Evolutionary conservation across 1,140 invertebrate species (phyloP).

Genomic region (Micrasema longulum): DNA sequence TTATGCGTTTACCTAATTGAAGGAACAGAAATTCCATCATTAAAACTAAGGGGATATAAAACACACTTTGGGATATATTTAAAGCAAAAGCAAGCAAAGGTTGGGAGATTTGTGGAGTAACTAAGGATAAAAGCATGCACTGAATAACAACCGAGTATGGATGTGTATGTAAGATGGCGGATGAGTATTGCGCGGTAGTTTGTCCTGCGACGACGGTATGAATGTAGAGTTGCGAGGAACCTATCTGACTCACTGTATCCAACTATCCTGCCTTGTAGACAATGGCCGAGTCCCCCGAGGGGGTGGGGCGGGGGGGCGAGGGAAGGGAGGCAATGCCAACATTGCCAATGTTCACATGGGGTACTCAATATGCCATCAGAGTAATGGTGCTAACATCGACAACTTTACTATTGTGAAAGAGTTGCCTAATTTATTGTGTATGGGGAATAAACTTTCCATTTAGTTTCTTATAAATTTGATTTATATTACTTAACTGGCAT

Average conservation of each 20-base stretch:
- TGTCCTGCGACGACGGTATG: neutral
- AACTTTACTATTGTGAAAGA: slow-evolving; percentile 3
- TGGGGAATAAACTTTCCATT: slow-evolving; percentile 9
- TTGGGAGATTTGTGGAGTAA: slow-evolving; percentile 54
- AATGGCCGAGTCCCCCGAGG: slow-evolving; percentile 37
- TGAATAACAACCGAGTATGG: slow-evolving; percentile 25
- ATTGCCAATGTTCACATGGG: slow-evolving; percentile 21
- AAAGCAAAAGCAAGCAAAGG: slow-evolving; percentile 68
- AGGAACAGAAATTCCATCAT: slow-evolving; percentile 3
- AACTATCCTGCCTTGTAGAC: slow-evolving; percentile 53
- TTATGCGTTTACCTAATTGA: slow-evolving; percentile 16
- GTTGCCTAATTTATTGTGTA: slow-evolving; percentile 20
- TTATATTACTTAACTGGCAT: neutral
- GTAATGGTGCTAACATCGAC: slow-evolving; percentile 7
- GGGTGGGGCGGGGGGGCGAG: slow-evolving; percentile 30
- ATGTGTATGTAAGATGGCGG: slow-evolving; percentile 25
- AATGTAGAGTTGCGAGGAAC: slow-evolving; percentile 47
- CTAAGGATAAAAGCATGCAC: slow-evolving; percentile 45
- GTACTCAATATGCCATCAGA: neutral
- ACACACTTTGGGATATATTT: slow-evolving; percentile 48
- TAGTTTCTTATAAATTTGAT: neutral
- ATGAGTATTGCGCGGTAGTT: slow-evolving; percentile 7
- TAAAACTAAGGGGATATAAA: slow-evolving; percentile 26
- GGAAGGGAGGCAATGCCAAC: slow-evolving; percentile 23
- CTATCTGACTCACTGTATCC: slow-evolving; percentile 54